phyloP scores from a whole-genome alignment of 2,113 vertebrate species.

The Theristicus caerulescens region DNA sequence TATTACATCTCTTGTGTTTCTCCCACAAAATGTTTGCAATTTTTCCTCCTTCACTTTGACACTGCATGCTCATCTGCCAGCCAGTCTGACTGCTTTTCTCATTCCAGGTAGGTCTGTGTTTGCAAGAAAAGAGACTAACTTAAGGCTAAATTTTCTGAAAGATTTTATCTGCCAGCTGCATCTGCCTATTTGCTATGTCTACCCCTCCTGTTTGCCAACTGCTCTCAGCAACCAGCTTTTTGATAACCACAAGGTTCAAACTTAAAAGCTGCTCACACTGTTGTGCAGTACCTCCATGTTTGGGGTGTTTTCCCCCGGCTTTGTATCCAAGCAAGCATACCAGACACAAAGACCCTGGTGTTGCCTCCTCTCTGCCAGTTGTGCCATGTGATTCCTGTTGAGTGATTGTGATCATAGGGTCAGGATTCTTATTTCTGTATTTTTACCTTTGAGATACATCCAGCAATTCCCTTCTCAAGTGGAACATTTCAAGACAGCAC shows the following conservation, averaged over 20 bases:
- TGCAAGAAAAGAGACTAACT: background rate
- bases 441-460: background rate
- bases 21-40: background rate
- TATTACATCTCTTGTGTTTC: background rate
- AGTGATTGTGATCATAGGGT: background rate
- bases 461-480: background rate
- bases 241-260: background rate
- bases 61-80: background rate
- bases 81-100: background rate
- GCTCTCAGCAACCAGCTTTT: background rate
- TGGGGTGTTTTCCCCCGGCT: fast-evolving
- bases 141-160: background rate
- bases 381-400: background rate
- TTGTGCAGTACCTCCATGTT: background rate
- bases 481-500: background rate
- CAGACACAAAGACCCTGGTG: background rate
- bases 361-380: background rate
- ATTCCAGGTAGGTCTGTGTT: background rate
- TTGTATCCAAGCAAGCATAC: background rate
- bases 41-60: background rate
- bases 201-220: background rate
- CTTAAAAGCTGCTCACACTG: background rate
- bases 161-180: background rate
- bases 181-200: background rate
- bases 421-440: background rate